phyloP scores from a whole-genome alignment of 2,888 invertebrate genomes.

The Crioceris asparagi region DNA sequence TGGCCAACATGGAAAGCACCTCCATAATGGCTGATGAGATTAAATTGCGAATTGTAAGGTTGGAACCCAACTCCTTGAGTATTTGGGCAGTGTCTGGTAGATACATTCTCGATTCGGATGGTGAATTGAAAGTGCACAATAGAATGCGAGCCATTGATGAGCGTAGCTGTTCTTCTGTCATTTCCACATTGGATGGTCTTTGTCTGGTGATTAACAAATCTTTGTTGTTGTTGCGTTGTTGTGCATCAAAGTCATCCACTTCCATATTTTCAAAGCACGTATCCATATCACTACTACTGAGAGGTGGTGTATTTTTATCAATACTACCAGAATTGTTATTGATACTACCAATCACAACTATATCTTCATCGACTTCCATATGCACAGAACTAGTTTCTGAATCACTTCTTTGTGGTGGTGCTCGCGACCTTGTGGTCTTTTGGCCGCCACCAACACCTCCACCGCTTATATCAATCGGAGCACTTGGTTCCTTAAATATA shows the following conservation, averaged over 20 bases:
- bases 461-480: constrained; percentile 33
- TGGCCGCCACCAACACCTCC: constrained; percentile 29
- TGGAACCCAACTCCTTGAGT: constrained; percentile 42
- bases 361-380: constrained; percentile 50
- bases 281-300: constrained; percentile 49
- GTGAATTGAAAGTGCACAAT: constrained; percentile 53
- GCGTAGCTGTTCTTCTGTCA: constrained; percentile 54
- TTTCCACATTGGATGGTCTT: constrained; percentile 41
- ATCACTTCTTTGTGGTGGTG: constrained; percentile 36
- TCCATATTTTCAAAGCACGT: constrained; percentile 71
- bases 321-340: constrained; percentile 30
- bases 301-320: constrained; percentile 32
- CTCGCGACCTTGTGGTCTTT: constrained; percentile 26
- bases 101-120: constrained; percentile 37
- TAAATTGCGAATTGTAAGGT: constrained; percentile 44
- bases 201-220: too few relatives aligned
- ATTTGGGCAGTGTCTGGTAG: constrained; percentile 39
- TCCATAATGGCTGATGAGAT: constrained; percentile 58
- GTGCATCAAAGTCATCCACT: too few relatives aligned
- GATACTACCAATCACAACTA: too few relatives aligned
- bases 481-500: constrained; percentile 35
- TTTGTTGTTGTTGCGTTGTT: too few relatives aligned
- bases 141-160: constrained; percentile 58
- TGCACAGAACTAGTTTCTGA: constrained; percentile 40
- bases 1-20: constrained; percentile 36